Base-by-base conservation (phyloP, 2,888 invertebrate species). In the Brachyptera putata region DNA sequence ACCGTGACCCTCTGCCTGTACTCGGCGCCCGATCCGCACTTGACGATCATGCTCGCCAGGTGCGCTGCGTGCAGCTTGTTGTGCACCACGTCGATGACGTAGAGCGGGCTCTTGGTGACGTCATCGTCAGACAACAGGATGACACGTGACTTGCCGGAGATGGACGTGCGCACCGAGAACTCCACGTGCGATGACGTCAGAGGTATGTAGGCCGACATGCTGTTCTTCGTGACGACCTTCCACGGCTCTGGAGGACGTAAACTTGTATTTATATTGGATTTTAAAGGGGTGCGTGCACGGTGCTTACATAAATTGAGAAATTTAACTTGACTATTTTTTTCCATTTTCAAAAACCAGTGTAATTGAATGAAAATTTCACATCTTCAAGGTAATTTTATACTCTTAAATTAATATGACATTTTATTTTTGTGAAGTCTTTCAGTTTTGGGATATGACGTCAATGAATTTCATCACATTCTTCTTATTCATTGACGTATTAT, bases 51-150 rank as follows among this genome's bases (percentile, higher is more conserved):
- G 16, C 65, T 65, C 25, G 64, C 61, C 39, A 61, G 60, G 7
- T 61, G 63, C 14, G 39, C 60, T 37, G 58, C 53, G 22, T 61
- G 37, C 55, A 61, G 41, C 22, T 26, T 37, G 55, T 63, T 63
- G 18, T 62, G 63, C 18, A 62, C 56, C 7, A 67, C 41, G 41
- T 67, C 67, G 18, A 67, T 39, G 9, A 66, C 63, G 39, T 66
- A 66, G 61, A 67, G 60, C 41, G 65, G 65, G 13, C 65, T 55
- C 9, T 25, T 62, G 5, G 39, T 48, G 14, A 59, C 21, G 7
- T 63, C 61, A 25, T 43, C 37, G 7, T 61, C 65, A 1, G 58
- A 60, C 43, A 64, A 41, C 9, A 66, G 61, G 13, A 67, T 63
- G 26, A 66, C 37, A 21, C 65, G 57, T 16, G 64, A 60, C 7